Evolutionary conservation across 2,888 invertebrate genomes (phyloP).

Genomic region (Cheilosia impressa): DNA sequence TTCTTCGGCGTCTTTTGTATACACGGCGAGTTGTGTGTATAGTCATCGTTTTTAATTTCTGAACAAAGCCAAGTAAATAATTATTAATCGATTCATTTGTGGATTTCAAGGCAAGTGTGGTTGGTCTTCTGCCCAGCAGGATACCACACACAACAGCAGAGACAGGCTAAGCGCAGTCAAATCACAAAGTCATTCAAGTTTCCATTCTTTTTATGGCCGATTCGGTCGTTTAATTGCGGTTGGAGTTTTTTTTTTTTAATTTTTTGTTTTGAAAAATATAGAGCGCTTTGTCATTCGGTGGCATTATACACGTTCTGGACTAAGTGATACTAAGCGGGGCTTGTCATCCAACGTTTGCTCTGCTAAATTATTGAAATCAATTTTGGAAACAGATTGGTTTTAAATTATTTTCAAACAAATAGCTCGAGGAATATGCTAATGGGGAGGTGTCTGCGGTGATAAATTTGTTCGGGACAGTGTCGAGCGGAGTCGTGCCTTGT

Average conservation of each 20-base stretch:
- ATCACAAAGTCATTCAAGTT: slow-evolving; percentile 32
- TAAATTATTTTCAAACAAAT: slow-evolving; percentile 41
- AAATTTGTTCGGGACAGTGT: neutral
- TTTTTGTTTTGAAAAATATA: slow-evolving; percentile 2
- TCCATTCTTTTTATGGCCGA: slow-evolving; percentile 26
- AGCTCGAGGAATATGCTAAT: slow-evolving; percentile 33
- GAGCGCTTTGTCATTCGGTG: slow-evolving; percentile 24
- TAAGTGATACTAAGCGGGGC: slow-evolving; percentile 28
- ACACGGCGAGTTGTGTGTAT: neutral
- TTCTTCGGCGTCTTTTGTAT: slow-evolving; percentile 43
- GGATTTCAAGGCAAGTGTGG: slow-evolving; percentile 56
- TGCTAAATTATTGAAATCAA: slow-evolving; percentile 22
- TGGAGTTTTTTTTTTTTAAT: neutral
- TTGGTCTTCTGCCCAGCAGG: slow-evolving; percentile 55
- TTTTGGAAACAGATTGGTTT: slow-evolving; percentile 44
- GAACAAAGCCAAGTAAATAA: slow-evolving; percentile 62
- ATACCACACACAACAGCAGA: slow-evolving; percentile 26
- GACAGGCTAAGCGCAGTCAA: slow-evolving; percentile 9
- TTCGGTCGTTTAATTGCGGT: slow-evolving; percentile 20
- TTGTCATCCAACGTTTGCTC: slow-evolving; percentile 37
- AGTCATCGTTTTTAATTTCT: slow-evolving; percentile 16
- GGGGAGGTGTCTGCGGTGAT: slow-evolving; percentile 21
- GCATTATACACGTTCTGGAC: slow-evolving; percentile 2
- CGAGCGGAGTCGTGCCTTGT: slow-evolving; percentile 1
- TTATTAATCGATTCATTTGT: slow-evolving; percentile 74